Base-by-base conservation (phyloP, 2,888 invertebrate genomes). In the Ichneumoninae sp. region DNA sequence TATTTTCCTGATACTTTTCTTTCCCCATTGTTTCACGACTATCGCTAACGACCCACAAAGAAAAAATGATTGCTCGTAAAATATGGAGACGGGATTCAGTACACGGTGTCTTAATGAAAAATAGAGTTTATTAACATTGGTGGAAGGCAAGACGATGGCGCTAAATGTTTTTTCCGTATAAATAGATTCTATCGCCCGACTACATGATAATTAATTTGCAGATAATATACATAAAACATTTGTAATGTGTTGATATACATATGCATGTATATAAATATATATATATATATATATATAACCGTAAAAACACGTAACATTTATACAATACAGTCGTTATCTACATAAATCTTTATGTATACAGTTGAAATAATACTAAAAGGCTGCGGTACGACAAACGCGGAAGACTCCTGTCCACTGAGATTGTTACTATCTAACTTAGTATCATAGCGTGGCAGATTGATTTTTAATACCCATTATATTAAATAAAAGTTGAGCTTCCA, bases 81-180 rank as follows among this genome's bases (percentile, higher is more conserved):
- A 57, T 22, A 57, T 68, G 3, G 44, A 50, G 6, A 70, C 30
- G 57, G 62, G 80, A 60, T 78, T 44, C 72, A 65, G 22, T 16
- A 54, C 22, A 22, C 26, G 36, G 7, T 66, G 40, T 77, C 89
- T 83, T 90, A 91, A 89, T 89, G 89, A 91, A 90, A 91, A 92
- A 90, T 90, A 91, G 77, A 89, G 84, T 91, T 91, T 91, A 87
- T 91, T 91, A 91, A 92, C 90, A 89, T 69, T 81, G 82, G 85
- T 88, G 82, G 87, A 82, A 81, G 87, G 86, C 86, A 88, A 90
- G 86, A 86, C 87, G 87, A 90, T 88, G 87, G 87, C 87, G 86
- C 88, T 90, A 89, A 85, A 82, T 81, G 79, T 84, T 62, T 88
- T 30, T 84, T 88, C 86, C 86, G 83, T 87, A 91, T 90, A 91